Evolutionary conservation across 1,140 invertebrate genomes (phyloP).

Genomic region (Bursaphelenchus mucronatus): DNA sequence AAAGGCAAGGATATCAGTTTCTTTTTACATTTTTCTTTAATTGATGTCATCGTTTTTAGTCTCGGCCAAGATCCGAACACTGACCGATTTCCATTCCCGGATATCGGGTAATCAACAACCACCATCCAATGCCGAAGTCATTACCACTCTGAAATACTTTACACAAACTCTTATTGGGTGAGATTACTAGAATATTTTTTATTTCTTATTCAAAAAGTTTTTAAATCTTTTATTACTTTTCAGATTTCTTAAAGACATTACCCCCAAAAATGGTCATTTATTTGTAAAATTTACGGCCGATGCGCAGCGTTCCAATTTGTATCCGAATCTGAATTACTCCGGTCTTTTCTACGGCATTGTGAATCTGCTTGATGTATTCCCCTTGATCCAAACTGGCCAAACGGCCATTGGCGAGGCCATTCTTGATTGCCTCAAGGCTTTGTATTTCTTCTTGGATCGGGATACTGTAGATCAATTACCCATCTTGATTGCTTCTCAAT

Average conservation of each 20-base stretch:
- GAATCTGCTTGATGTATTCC: slow-evolving; percentile 64
- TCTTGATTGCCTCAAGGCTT: slow-evolving; percentile 80
- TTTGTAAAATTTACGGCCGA: slow-evolving; percentile 51
- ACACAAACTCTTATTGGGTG: slow-evolving; percentile 90
- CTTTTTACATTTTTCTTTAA: neutral
- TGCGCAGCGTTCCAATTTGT: slow-evolving; percentile 39
- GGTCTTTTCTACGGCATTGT: slow-evolving; percentile 62
- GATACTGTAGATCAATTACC: slow-evolving; percentile 90
- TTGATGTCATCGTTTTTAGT: slow-evolving; percentile 68
- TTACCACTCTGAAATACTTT: slow-evolving; percentile 94
- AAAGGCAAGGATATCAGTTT: neutral
- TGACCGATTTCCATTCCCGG: slow-evolving; percentile 89
- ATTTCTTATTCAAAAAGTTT: slow-evolving; percentile 26
- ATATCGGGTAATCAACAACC: slow-evolving; percentile 84
- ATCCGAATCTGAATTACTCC: slow-evolving; percentile 60
- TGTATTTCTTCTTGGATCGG: slow-evolving; percentile 91
- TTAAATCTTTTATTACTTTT: slow-evolving; percentile 21
- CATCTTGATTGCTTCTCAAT: slow-evolving; percentile 83
- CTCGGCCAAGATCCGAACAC: slow-evolving; percentile 89
- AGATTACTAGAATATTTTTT: slow-evolving; percentile 61
- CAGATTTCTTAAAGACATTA: slow-evolving; percentile 59
- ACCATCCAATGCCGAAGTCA: slow-evolving; percentile 88
- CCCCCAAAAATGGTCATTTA: slow-evolving; percentile 33
- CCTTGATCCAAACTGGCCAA: slow-evolving; percentile 62
- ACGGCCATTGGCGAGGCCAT: slow-evolving; percentile 80